These are phyloP conservation scores for Drosophila ercepeae DNA, from an alignment of 1,140 invertebrate genomes.

Conservation along the genomic window DNA sequence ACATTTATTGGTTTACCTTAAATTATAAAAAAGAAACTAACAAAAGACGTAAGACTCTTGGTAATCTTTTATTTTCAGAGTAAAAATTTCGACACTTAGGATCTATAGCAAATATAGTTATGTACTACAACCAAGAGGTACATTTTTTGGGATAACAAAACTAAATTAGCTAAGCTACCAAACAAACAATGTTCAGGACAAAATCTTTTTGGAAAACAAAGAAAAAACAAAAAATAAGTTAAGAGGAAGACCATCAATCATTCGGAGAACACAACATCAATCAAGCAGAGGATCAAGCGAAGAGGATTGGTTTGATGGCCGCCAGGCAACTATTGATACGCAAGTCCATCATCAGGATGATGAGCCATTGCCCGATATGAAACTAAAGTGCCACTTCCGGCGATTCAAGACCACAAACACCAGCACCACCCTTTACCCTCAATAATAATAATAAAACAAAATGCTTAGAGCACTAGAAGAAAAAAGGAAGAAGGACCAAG, in stretches of 20 bases:
- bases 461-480: slow-evolving; percentile 53
- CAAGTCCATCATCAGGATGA: slow-evolving; percentile 31
- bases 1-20: too few relatives aligned
- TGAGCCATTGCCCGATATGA: slow-evolving; percentile 39
- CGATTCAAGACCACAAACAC: slow-evolving; percentile 11
- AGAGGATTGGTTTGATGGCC: slow-evolving; percentile 11
- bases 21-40: too few relatives aligned
- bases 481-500: slow-evolving; percentile 6
- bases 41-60: too few relatives aligned
- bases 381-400: slow-evolving; percentile 61
- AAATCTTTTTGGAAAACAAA: slow-evolving; percentile 24
- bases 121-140: too few relatives aligned
- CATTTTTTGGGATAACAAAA: background rate
- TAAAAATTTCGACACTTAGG: too few relatives aligned
- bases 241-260: slow-evolving; percentile 70
- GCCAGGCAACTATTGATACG: slow-evolving; percentile 40
- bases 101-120: too few relatives aligned
- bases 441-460: slow-evolving; percentile 51
- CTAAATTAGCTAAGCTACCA: slow-evolving; percentile 45
- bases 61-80: too few relatives aligned
- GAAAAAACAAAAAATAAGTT: slow-evolving; percentile 29
- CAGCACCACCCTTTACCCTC: slow-evolving; percentile 24
- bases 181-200: slow-evolving; percentile 28
- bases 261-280: slow-evolving; percentile 65
- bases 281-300: slow-evolving; percentile 51